phyloP scores from a whole-genome alignment of 1,140 invertebrate genomes.

The Nylanderia fulva region DNA sequence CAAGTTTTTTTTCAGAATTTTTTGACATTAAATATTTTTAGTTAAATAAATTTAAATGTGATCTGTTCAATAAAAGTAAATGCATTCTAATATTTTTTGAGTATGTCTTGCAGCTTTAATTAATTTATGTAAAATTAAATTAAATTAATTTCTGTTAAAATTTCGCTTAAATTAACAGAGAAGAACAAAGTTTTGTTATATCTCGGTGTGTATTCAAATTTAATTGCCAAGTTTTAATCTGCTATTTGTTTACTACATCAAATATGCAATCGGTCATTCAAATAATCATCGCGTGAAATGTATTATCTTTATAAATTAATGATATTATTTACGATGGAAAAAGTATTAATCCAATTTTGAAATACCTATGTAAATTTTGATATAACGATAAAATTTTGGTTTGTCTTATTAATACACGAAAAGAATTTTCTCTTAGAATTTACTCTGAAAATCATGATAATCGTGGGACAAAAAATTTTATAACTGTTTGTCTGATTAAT shows the following conservation, averaged over 20 bases:
- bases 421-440: too few species aligned
- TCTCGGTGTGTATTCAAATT: not conserved
- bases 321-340: not conserved
- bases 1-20: not conserved
- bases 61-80: too few species aligned
- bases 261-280: not conserved
- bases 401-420: too few species aligned
- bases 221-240: not conserved
- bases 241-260: not conserved
- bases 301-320: not conserved
- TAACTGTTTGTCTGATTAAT: too few species aligned
- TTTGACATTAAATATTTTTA: not conserved
- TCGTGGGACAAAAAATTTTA: too few species aligned
- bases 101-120: too few species aligned
- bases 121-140: not conserved
- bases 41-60: too few species aligned
- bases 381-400: slow-evolving; percentile 20
- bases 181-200: not conserved
- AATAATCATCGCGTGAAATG: not conserved
- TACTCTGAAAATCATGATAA: too few species aligned
- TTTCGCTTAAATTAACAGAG: not conserved
- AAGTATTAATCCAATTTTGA: not conserved
- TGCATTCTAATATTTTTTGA: not conserved
- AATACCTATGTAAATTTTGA: not conserved
- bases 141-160: too few species aligned